Conservation (phyloP, 2,113 vertebrate species). For the Petromus typicus region DNA sequence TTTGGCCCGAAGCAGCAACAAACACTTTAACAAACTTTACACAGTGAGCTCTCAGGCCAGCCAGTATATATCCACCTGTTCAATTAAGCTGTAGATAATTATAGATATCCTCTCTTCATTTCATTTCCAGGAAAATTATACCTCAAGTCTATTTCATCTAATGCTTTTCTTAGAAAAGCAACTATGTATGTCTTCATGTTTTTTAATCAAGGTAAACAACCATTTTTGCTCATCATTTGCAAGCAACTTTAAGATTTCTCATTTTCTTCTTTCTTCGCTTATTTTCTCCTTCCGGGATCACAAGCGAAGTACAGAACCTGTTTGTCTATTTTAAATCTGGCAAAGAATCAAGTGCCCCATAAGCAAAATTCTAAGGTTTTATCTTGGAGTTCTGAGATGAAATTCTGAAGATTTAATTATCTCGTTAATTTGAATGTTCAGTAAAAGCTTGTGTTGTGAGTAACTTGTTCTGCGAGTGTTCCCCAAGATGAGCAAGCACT, state of each 20-base stretch:
- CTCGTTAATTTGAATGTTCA: neutral
- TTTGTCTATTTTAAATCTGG: constrained; percentile 22
- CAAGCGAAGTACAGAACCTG: neutral
- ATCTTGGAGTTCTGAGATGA: constrained; percentile 12
- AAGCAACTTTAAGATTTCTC: neutral
- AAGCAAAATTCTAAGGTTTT: constrained; percentile 37
- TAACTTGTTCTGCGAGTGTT: neutral
- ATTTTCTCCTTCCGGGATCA: neutral
- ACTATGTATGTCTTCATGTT: neutral
- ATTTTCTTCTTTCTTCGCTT: neutral
- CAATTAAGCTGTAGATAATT: constrained; percentile 41
- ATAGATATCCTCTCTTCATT: constrained; percentile 3
- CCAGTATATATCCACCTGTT: neutral
- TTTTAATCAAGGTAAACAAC: constrained; percentile 14
- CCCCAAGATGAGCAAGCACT: neutral
- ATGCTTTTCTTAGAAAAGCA: constrained; percentile 53
- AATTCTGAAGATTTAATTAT: neutral
- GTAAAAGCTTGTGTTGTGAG: neutral
- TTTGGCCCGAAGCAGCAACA: neutral
- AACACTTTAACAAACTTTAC: constrained; percentile 46
- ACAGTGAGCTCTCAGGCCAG: neutral
- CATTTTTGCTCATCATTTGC: neutral
- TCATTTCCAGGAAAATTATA: constrained; percentile 51
- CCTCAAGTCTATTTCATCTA: neutral
- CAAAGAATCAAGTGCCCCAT: neutral